Conservation (phyloP, 2,888 invertebrate species). For the Lepetodrilus schrolli region DNA sequence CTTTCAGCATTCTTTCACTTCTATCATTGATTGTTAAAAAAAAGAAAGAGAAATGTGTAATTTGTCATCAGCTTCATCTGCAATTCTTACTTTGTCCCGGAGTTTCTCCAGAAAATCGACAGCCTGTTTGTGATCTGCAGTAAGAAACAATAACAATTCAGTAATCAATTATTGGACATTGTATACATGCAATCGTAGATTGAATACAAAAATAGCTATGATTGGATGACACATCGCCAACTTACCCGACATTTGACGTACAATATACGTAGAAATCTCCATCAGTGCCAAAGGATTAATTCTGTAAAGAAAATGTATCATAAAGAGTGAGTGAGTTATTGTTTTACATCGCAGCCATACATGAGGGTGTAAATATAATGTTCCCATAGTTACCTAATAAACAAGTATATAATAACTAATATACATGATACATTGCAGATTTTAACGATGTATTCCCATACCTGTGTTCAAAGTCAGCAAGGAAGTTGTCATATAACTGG, state of each 20-base stretch:
- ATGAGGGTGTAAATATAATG: neutral
- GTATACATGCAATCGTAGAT: no score
- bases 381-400: neutral
- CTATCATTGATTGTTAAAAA: no score
- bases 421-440: neutral
- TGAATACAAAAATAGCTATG: neutral
- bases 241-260: conserved; percentile 70
- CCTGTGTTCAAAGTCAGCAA: conserved; percentile 96
- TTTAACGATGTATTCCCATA: conserved; percentile 69
- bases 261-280: conserved; percentile 81
- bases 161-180: neutral
- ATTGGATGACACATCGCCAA: neutral
- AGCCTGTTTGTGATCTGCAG: conserved; percentile 86
- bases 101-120: conserved; percentile 91
- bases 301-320: conserved; percentile 78
- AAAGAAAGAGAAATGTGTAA: no score
- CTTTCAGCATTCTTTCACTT: no score
- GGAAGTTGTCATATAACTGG: conserved; percentile 89
- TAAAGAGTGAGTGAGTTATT: no score
- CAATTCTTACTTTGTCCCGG: conserved; percentile 84
- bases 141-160: neutral
- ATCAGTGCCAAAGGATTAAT: conserved; percentile 94
- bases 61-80: no score
- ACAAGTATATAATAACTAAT: neutral
- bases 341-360: neutral